These are phyloP conservation scores for Melanerpes aurifrons DNA, from an alignment of 2,113 vertebrate genomes.

Conservation along the genomic window DNA sequence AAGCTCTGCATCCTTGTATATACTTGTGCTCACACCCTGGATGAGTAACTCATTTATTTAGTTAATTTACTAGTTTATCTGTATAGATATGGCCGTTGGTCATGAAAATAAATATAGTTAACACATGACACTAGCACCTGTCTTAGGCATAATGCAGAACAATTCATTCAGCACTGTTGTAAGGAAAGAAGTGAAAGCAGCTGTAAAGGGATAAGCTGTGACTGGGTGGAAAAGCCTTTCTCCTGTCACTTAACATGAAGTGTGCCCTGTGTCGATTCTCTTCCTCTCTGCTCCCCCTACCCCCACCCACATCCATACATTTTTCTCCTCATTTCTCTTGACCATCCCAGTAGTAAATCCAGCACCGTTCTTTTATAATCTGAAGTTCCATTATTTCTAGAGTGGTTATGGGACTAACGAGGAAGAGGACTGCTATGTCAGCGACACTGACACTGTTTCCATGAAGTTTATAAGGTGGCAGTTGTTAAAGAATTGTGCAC, in stretches of 20 bases:
- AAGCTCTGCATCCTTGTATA: background rate
- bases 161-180: background rate
- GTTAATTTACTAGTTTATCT: background rate
- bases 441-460: background rate
- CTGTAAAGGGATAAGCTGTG: background rate
- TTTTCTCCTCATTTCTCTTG: background rate
- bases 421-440: background rate
- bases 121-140: background rate
- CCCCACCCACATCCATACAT: too few species aligned
- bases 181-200: background rate
- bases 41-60: background rate
- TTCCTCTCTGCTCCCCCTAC: too few species aligned
- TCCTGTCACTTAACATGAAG: background rate
- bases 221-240: background rate
- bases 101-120: background rate
- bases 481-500: background rate
- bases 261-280: fast-evolving
- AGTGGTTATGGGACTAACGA: background rate
- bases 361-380: background rate
- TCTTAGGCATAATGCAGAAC: background rate
- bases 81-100: background rate
- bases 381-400: background rate
- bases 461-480: background rate
- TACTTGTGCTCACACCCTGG: background rate
- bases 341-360: background rate